phyloP scores from a whole-genome alignment of 23 tunicate species.

The Pegea sp. region DNA sequence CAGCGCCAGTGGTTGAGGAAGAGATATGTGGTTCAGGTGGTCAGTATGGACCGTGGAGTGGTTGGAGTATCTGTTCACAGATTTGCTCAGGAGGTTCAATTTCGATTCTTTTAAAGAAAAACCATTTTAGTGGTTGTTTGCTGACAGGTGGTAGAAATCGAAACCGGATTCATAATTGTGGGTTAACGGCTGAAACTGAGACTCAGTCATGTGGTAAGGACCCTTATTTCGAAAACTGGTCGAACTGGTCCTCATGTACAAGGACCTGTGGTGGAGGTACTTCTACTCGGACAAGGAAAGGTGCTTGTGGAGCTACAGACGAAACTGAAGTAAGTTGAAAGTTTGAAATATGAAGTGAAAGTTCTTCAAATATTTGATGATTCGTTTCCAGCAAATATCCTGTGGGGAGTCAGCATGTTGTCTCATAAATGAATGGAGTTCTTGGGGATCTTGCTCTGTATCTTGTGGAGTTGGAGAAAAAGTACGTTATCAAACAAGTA shows the following conservation, averaged over 20 bases:
- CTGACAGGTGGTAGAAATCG: no score
- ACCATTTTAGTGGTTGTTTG: no score
- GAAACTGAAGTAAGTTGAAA: slow-evolving; percentile 32
- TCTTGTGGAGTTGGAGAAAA: slow-evolving; percentile 31
- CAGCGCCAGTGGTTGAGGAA: slow-evolving; percentile 18
- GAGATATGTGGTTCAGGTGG: slow-evolving; percentile 56
- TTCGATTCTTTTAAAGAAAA: no score
- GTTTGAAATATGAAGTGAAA: no score
- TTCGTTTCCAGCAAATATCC: slow-evolving; percentile 4
- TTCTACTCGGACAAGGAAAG: slow-evolving; percentile 27
- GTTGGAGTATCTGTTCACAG: slow-evolving; percentile 60
- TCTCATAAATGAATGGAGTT: slow-evolving; percentile 17
- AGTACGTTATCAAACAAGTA: slow-evolving; percentile 14
- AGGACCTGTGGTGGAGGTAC: slow-evolving; percentile 61
- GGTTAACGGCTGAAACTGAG: slow-evolving; percentile 15
- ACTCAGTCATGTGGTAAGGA: slow-evolving; percentile 26
- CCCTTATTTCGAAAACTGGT: slow-evolving; percentile 47
- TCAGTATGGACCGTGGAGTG: slow-evolving; percentile 28
- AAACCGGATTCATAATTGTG: slow-evolving; percentile 58
- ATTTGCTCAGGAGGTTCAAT: slow-evolving; percentile 59
- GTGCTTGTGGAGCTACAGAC: slow-evolving; percentile 25
- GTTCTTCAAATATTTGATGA: no score
- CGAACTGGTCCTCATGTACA: slow-evolving; percentile 43
- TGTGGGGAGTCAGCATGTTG: slow-evolving; percentile 50
- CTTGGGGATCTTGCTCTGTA: slow-evolving; percentile 38